These are phyloP conservation scores for Rhyacichthys aspro DNA, from an alignment of 2,797 vertebrate genomes.

Conservation along the genomic window DNA sequence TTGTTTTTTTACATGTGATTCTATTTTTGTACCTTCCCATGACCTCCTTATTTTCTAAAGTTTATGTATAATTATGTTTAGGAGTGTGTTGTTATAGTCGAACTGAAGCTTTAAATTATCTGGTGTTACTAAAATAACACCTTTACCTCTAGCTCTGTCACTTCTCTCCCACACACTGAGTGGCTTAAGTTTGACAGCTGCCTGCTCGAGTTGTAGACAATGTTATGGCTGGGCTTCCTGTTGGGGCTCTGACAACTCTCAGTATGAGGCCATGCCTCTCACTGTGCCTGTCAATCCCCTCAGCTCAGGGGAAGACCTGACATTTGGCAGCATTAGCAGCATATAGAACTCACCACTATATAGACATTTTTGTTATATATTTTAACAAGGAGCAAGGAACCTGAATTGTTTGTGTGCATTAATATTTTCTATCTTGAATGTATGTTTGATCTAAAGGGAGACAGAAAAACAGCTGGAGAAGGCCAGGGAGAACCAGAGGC, in stretches of 20 bases:
- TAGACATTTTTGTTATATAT: background rate
- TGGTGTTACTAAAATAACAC: slow-evolving; percentile 40
- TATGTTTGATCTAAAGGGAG: slow-evolving; percentile 80
- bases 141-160: slow-evolving; percentile 28
- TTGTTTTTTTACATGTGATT: background rate
- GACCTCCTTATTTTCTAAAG: background rate
- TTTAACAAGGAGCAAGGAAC: too few species aligned
- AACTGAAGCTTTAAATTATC: slow-evolving; percentile 9
- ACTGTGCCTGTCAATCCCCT: slow-evolving; percentile 54
- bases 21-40: background rate
- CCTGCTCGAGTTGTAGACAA: slow-evolving; percentile 37
- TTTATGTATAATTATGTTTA: background rate
- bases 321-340: slow-evolving; percentile 42
- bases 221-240: slow-evolving; percentile 41
- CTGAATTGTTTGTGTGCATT: too few species aligned
- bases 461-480: slow-evolving; percentile 87
- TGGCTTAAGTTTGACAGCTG: slow-evolving; percentile 59
- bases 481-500: slow-evolving; percentile 86
- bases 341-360: slow-evolving; percentile 12
- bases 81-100: background rate
- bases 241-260: slow-evolving; percentile 61
- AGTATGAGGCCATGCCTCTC: slow-evolving; percentile 48
- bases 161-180: slow-evolving; percentile 27
- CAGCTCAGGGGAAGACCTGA: slow-evolving; percentile 48
- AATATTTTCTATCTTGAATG: too few species aligned